Conservation (phyloP, 2,888 invertebrate genomes). For the Troides oblongomaculatus region DNA sequence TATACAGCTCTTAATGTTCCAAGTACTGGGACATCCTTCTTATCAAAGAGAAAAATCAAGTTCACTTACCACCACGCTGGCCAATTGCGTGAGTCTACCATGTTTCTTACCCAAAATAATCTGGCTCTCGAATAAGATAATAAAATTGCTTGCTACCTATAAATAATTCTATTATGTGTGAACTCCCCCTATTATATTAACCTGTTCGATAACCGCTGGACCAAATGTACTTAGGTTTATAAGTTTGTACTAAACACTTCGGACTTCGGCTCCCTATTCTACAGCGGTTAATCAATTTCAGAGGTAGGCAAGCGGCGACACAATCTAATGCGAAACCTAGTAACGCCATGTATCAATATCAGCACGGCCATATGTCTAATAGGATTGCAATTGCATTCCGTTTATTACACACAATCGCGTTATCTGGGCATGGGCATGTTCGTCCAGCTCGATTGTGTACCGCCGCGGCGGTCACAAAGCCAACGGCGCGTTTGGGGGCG, state of each 20-base stretch:
- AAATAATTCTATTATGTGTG: too few relatives aligned
- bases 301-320: conserved; percentile 35
- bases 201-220: too few relatives aligned
- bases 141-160: too few relatives aligned
- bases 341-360: conserved; percentile 59
- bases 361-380: conserved; percentile 64
- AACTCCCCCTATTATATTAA: too few relatives aligned
- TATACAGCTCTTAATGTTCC: too few relatives aligned
- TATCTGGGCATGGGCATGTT: conserved; percentile 43
- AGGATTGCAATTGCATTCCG: conserved; percentile 70
- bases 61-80: too few relatives aligned
- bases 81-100: too few relatives aligned
- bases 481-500: conserved; percentile 31
- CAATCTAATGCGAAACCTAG: conserved; percentile 63
- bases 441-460: conserved; percentile 36
- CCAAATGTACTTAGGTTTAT: background rate
- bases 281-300: conserved; percentile 36
- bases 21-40: too few relatives aligned
- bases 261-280: background rate
- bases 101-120: too few relatives aligned
- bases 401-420: conserved; percentile 69
- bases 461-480: conserved; percentile 48
- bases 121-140: too few relatives aligned
- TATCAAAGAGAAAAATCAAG: too few relatives aligned
- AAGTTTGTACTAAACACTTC: background rate